A percentile compares a stretch with the other conserved stretches of the same genome.
These are phyloP conservation scores for Muscicapa adusta DNA, from an alignment of 2,113 vertebrate genomes.

Conservation along the genomic window DNA sequence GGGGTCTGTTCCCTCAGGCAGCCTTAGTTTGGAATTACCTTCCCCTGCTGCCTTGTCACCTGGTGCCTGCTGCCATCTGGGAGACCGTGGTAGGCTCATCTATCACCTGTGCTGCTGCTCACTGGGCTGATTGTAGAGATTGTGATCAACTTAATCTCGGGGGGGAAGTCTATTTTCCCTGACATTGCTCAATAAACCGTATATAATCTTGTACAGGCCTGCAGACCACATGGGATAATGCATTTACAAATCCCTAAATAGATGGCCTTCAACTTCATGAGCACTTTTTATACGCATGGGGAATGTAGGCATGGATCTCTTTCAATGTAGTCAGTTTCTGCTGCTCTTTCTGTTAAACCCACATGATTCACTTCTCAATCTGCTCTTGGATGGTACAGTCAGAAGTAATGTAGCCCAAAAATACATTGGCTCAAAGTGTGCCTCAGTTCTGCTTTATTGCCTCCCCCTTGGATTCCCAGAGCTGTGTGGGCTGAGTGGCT, in stretches of 20 bases:
- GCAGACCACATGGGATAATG: neutral
- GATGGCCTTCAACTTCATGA: neutral
- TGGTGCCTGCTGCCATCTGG: neutral
- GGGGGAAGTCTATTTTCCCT: conserved; percentile 30
- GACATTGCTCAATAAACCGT: neutral
- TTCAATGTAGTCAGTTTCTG: neutral
- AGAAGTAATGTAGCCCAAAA: neutral
- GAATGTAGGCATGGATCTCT: neutral
- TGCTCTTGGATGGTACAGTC: neutral
- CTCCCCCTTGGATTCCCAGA: neutral
- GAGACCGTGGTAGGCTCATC: conserved; percentile 3
- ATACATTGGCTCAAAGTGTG: neutral
- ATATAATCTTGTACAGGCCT: neutral
- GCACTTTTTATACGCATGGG: neutral
- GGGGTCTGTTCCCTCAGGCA: neutral
- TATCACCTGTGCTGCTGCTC: conserved; percentile 4
- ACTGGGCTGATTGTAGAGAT: conserved; percentile 8
- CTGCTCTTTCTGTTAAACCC: neutral
- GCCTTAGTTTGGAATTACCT: neutral
- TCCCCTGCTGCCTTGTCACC: neutral
- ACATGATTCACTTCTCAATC: neutral
- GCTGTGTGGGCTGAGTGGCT: neutral
- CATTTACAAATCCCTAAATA: conserved; percentile 8
- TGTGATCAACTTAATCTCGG: conserved; percentile 41
- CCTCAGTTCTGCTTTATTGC: neutral